A percentile compares a stretch with the other conserved stretches of the same genome.
Evolutionary conservation across 2,888 invertebrate genomes (phyloP).

Genomic region (Hymenopus coronatus): DNA sequence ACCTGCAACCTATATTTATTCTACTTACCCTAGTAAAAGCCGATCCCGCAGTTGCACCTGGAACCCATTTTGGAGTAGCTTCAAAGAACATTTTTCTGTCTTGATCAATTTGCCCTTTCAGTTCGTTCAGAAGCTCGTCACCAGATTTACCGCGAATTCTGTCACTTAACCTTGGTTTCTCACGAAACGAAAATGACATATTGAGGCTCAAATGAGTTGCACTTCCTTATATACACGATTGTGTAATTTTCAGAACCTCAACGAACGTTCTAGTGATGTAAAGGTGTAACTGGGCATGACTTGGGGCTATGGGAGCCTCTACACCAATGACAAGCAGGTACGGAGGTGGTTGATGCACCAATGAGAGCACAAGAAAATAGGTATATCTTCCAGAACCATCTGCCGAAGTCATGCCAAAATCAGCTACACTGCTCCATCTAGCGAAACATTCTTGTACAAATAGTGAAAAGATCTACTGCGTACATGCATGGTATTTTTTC

Average conservation of each 20-base stretch:
- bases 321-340: neutral
- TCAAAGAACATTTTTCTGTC: constrained; percentile 41
- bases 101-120: constrained; percentile 40
- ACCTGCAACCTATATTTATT: neutral
- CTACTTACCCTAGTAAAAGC: constrained; percentile 40
- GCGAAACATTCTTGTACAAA: neutral
- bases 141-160: constrained; percentile 40
- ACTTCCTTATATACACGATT: constrained; percentile 22
- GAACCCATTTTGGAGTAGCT: constrained; percentile 34
- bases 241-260: constrained; percentile 24
- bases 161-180: constrained; percentile 40
- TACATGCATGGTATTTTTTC: too few relatives aligned
- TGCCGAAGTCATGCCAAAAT: neutral
- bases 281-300: too few relatives aligned
- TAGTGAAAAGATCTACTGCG: neutral
- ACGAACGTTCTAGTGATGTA: constrained; percentile 32
- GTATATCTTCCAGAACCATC: neutral
- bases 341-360: neutral
- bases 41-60: constrained; percentile 34
- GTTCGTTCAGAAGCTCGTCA: constrained; percentile 41
- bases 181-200: constrained; percentile 40
- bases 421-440: neutral
- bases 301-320: neutral
- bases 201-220: constrained; percentile 22
- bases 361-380: neutral